Percentiles rank a stretch among this genome's conserved stretches.
These are phyloP conservation scores for Ichneumoninae sp. DNA, from an alignment of 2,888 invertebrate genomes.

Conservation along the genomic window DNA sequence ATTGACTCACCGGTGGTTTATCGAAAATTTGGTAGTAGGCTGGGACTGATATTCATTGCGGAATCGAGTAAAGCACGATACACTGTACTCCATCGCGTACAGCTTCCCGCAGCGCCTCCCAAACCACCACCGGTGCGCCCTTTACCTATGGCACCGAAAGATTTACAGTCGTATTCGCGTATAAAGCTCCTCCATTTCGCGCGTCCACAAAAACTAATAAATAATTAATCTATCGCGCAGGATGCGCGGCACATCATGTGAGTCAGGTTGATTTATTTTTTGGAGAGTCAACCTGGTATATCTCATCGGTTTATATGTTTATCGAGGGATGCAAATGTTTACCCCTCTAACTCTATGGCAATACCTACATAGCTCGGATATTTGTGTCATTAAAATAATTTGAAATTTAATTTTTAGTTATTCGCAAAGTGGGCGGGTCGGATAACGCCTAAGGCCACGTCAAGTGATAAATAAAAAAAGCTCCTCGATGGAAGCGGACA, in stretches of 20 bases:
- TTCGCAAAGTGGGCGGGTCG: neutral
- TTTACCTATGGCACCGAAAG: slow-evolving; percentile 46
- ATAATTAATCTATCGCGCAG: slow-evolving; percentile 42
- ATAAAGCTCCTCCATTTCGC: slow-evolving; percentile 25
- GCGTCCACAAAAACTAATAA: slow-evolving; percentile 37
- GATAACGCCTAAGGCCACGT: neutral
- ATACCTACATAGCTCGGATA: too few species aligned
- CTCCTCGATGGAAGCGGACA: slow-evolving; percentile 12
- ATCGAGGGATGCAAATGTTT: neutral
- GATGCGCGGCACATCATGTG: neutral
- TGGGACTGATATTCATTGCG: slow-evolving; percentile 43
- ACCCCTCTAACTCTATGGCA: neutral
- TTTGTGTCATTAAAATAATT: neutral
- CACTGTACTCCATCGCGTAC: slow-evolving; percentile 20
- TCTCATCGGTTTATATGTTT: neutral
- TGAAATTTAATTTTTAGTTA: neutral
- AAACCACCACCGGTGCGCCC: slow-evolving; percentile 9
- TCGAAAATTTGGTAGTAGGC: slow-evolving; percentile 53
- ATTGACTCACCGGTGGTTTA: slow-evolving; percentile 58
- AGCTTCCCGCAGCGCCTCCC: neutral
- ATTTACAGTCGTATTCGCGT: slow-evolving; percentile 57
- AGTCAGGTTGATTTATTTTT: slow-evolving; percentile 12
- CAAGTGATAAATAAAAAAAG: slow-evolving; percentile 5
- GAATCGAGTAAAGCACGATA: slow-evolving; percentile 46
- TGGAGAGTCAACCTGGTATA: too few species aligned